Evolutionary conservation across 2,797 vertebrate species (phyloP), one percentile per base, ranked within the genome.

Genomic region (Catamblyrhynchus diadema): DNA sequence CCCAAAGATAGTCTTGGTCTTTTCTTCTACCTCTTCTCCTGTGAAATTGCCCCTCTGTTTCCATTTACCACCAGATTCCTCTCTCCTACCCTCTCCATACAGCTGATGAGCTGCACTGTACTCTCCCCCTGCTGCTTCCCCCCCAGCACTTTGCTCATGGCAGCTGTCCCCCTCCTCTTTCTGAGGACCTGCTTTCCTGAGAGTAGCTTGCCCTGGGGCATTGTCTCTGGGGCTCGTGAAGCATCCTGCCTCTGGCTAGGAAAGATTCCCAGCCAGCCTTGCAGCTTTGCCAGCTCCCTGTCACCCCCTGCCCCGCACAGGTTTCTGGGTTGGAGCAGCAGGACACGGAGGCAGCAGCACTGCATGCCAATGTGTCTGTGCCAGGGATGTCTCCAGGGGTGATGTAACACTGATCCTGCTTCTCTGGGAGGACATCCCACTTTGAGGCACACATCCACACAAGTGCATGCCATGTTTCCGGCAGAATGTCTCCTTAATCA

Each of bases 1-100:
- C 48, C 48, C 37, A 79, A 84, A 86, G 10, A 75, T 7, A 85
- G 10, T 6, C 4, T 47, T 59, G 41, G 10, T 30, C 83, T 60
- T 75, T 70, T 66, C 56, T 95, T 92, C 45, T n/a, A 74, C 20
- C 32, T 81, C 59, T 73, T 92, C 30, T 91, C 30, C 42, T 90
- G 70, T 70, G 70, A 93, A 70, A 37, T 92, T 56, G 27, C 33
- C 83, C 73, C 70, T 72, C 77, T 92, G 85, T 90, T 93, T 94
- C 77, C 82, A 47, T 80, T 95, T 86, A 66, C 44, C 62, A 75
- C 33, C 83, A 74, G 79, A 87, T 82, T 70, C 33, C 30, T 41
- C n/a, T n/a, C 51, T 88, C 73, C 78, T 47, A 81, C 73, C n/a
- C 35, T 65, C 61, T 41, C 56, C 39, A 24, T 30, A 39, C 18